phyloP scores from a whole-genome alignment of 1,140 invertebrate species.

The Galleria mellonella region DNA sequence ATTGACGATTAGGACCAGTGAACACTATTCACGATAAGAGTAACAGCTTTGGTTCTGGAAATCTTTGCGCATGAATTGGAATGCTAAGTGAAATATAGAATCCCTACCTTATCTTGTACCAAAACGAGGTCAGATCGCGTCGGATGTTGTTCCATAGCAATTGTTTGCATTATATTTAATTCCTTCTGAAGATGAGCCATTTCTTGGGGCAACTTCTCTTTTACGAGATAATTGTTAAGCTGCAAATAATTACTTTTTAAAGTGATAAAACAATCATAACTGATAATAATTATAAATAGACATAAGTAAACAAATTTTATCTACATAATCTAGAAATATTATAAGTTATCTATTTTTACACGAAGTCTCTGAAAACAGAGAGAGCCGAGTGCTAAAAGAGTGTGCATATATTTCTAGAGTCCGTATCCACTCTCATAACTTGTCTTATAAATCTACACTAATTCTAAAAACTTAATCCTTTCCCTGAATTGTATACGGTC shows the following conservation, averaged over 20 bases:
- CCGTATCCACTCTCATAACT: too few species aligned
- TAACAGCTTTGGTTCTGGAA: neutral
- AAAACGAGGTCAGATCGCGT: slow-evolving; percentile 80
- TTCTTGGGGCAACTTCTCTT: slow-evolving; percentile 87
- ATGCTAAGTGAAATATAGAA: neutral
- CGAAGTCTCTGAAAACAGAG: too few species aligned
- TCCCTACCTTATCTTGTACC: slow-evolving; percentile 77
- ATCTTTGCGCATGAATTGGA: too few species aligned
- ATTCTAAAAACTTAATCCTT: too few species aligned
- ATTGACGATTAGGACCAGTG: too few species aligned
- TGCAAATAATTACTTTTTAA: slow-evolving; percentile 24
- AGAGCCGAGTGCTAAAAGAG: too few species aligned
- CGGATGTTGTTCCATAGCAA: slow-evolving; percentile 80
- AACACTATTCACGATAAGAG: neutral
- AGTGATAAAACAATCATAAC: slow-evolving; percentile 3
- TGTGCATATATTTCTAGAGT: too few species aligned
- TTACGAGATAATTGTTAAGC: slow-evolving; percentile 84
- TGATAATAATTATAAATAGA: neutral
- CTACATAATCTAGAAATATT: too few species aligned
- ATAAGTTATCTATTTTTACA: too few species aligned
- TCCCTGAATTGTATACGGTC: too few species aligned
- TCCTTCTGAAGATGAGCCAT: slow-evolving; percentile 77
- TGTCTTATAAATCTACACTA: too few species aligned
- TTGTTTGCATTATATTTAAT: slow-evolving; percentile 80
- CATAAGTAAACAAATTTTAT: neutral